Evolutionary conservation across 2,888 invertebrate species (phyloP).

Genomic region (Chymomyza caudatula): DNA sequence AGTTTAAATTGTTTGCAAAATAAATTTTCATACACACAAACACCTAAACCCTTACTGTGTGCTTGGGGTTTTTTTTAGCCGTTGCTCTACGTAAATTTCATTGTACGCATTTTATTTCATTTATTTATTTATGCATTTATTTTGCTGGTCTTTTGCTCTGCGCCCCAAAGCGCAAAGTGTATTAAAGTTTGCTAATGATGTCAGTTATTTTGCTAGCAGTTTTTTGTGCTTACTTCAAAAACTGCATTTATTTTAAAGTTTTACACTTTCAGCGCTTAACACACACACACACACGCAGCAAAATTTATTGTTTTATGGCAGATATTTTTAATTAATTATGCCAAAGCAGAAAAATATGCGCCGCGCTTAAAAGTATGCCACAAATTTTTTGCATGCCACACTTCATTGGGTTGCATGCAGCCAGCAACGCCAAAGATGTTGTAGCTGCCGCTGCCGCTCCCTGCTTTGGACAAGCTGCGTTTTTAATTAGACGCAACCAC

Average conservation of each 20-base stretch:
- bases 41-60: too few relatives aligned
- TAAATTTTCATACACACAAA: slow-evolving; percentile 41
- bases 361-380: slow-evolving; percentile 62
- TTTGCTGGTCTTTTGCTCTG: slow-evolving; percentile 1
- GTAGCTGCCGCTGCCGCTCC: slow-evolving; percentile 2
- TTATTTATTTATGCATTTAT: slow-evolving; percentile 25
- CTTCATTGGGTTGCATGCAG: slow-evolving; percentile 47
- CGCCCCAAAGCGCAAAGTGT: slow-evolving; percentile 44
- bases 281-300: slow-evolving; percentile 12
- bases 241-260: slow-evolving; percentile 64
- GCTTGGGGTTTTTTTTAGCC: slow-evolving; percentile 24
- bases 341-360: slow-evolving; percentile 54
- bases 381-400: slow-evolving; percentile 32
- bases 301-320: slow-evolving; percentile 60
- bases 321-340: slow-evolving; percentile 70
- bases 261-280: slow-evolving; percentile 52
- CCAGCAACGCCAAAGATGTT: slow-evolving; percentile 27
- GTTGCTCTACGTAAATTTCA: slow-evolving; percentile 33
- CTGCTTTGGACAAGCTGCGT: slow-evolving; percentile 5
- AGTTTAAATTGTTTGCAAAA: slow-evolving; percentile 74
- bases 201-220: slow-evolving; percentile 57
- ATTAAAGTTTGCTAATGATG: slow-evolving; percentile 71
- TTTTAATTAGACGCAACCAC: slow-evolving; percentile 69
- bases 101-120: slow-evolving; percentile 40
- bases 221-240: slow-evolving; percentile 26